Base-by-base conservation (phyloP, 2,888 invertebrate genomes). In the Agriopis marginaria region DNA sequence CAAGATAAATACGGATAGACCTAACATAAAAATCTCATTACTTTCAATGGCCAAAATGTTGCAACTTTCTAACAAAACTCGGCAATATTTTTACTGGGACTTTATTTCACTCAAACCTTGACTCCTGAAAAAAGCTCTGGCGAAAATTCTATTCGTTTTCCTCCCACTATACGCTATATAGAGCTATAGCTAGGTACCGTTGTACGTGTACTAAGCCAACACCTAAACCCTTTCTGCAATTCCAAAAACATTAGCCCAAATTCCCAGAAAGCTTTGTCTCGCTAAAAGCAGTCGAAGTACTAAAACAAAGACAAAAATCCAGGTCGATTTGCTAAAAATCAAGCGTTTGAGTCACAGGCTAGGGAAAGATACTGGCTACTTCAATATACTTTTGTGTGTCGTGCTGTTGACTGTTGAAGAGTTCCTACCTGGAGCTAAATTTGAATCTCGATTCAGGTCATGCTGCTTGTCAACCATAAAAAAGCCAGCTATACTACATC, bases 301-400 rank as follows among this genome's bases (percentile, higher is more conserved):
- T 56, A 45, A 64, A 49, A 63, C 55, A 63, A 56, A 65, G 45
- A 11, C 58, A 65, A 59, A 58, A 65, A 58, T 59, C 59, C 59
- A 50, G 58, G 58, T 65, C 45, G 32, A 49, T 63, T 40, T 14
- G 17, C 10, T 49, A 42, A 56, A 64, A 50, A 63, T 11, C 47
- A 45, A 17, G 55, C 14, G 63, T 10, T n/a, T 9, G 14, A 8
- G 3, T 7, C 12, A 23, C 14, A 56, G 55, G 11, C 4, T 42
- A 14, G 10, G 8, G 4, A n/a, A 42, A 14, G 7, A 56, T 42
- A 56, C 14, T 17, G 42, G 3, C 42, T 11, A 42, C 55, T 56
- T 54, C 7, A n/a, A 54, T 0, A 4, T 51, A 7, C 5, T 49
- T 14, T 45, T 45, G 3, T 23, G 17, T 23, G 0, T 23, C 17